Percentiles rank a stretch among this genome's conserved stretches.
Evolutionary conservation across 1,140 invertebrate species (phyloP).

Genomic region (Eumaeus atala): DNA sequence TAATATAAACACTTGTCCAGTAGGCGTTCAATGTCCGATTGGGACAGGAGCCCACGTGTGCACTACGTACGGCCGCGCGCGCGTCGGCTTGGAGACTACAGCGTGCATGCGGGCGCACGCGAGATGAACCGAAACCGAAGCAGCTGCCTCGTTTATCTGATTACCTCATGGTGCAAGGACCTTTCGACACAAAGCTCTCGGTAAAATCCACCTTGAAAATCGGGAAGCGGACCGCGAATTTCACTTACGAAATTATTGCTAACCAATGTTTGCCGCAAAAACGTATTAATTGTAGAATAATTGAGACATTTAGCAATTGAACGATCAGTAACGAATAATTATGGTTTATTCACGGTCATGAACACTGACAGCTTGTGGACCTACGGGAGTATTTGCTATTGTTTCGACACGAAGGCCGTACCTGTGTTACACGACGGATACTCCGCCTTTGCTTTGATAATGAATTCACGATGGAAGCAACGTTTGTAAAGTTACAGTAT

Average conservation of each 20-base stretch:
- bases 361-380: background rate
- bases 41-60: slow-evolving; percentile 19
- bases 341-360: too few species aligned
- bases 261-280: background rate
- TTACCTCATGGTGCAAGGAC: slow-evolving; percentile 70
- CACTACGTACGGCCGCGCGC: slow-evolving; percentile 51
- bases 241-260: slow-evolving; percentile 20
- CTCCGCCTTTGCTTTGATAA: background rate
- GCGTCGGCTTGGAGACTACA: slow-evolving; percentile 54
- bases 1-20: too few species aligned
- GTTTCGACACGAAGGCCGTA: slow-evolving; percentile 1
- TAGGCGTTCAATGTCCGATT: slow-evolving; percentile 36
- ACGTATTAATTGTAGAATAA: background rate
- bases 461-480: background rate
- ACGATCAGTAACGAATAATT: too few species aligned
- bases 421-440: background rate
- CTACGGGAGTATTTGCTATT: slow-evolving; percentile 4
- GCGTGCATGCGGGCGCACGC: slow-evolving; percentile 31
- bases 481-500: slow-evolving; percentile 6
- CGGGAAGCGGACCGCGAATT: slow-evolving; percentile 41
- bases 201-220: slow-evolving; percentile 66
- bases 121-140: slow-evolving; percentile 58
- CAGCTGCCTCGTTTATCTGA: slow-evolving; percentile 57
- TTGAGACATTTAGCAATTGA: background rate
- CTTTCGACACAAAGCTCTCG: slow-evolving; percentile 63